Evolutionary conservation across 2,113 vertebrate species (phyloP).

Genomic region (Pimephales promelas): DNA sequence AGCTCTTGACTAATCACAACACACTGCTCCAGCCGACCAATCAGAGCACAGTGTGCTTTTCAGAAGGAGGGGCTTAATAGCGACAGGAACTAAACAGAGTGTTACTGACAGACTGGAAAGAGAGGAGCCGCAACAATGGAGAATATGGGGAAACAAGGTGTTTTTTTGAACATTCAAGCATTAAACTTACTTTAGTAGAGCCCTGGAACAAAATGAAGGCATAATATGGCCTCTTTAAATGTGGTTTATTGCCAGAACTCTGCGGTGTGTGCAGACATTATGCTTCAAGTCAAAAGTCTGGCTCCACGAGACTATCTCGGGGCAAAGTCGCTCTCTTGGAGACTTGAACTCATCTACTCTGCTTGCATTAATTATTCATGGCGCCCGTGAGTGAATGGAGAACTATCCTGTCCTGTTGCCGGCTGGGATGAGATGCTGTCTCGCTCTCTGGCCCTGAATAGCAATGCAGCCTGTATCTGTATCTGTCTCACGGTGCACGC

Average conservation of each 20-base stretch:
- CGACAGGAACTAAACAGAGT: too few species aligned
- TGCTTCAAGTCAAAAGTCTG: not conserved
- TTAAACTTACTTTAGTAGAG: too few species aligned
- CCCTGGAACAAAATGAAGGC: too few species aligned
- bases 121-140: too few species aligned
- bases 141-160: too few species aligned
- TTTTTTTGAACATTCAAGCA: too few species aligned
- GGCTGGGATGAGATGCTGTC: slow-evolving; percentile 36
- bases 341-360: slow-evolving; percentile 64
- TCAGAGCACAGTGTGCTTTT: too few species aligned
- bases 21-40: too few species aligned
- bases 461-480: not conserved
- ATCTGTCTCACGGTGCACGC: not conserved
- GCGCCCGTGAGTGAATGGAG: slow-evolving; percentile 43
- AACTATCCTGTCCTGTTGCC: not conserved
- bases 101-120: too few species aligned
- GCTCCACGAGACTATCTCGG: not conserved
- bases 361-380: slow-evolving; percentile 66
- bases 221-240: not conserved
- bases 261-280: not conserved
- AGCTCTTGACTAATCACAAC: too few species aligned
- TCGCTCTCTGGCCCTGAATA: slow-evolving; percentile 41
- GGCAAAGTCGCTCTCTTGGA: not conserved
- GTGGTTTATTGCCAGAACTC: not conserved
- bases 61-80: too few species aligned